Evolutionary conservation across 2,797 vertebrate genomes (phyloP).

Genomic region (Myripristis jacobus): DNA sequence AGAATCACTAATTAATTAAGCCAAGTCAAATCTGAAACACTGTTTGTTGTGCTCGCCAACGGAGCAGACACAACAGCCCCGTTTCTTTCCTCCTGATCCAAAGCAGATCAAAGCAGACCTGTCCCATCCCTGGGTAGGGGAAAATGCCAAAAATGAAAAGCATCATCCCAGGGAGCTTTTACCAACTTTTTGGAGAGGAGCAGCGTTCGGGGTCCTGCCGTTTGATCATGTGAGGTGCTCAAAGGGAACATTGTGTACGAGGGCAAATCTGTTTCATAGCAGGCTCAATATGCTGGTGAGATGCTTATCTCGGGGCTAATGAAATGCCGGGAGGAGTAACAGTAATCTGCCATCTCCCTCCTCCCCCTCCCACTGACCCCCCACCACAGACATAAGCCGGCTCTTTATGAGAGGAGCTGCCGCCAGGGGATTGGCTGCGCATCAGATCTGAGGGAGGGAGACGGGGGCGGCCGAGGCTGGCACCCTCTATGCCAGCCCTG

Average conservation of each 20-base stretch:
- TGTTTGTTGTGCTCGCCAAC: slow-evolving; percentile 99
- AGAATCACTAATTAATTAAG: slow-evolving; percentile 99
- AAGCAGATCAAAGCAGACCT: slow-evolving; percentile 93
- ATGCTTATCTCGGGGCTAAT: slow-evolving; percentile 84
- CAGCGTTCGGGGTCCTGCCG: slow-evolving; percentile 71
- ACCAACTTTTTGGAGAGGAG: slow-evolving; percentile 79
- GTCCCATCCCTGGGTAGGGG: slow-evolving; percentile 85
- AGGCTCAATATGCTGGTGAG: slow-evolving; percentile 76
- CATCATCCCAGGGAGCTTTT: slow-evolving; percentile 82
- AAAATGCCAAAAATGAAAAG: slow-evolving; percentile 82
- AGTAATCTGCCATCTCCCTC: slow-evolving; percentile 77
- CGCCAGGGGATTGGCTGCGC: slow-evolving; percentile 70
- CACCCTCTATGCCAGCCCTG: slow-evolving; percentile 44
- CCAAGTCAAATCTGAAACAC: slow-evolving; percentile 99
- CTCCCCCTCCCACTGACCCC: slow-evolving; percentile 19
- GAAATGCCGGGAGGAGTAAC: slow-evolving; percentile 81
- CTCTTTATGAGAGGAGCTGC: slow-evolving; percentile 73
- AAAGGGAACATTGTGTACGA: slow-evolving; percentile 77
- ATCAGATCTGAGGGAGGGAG: slow-evolving; percentile 70
- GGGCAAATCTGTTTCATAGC: slow-evolving; percentile 79
- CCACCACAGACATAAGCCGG: slow-evolving; percentile 68
- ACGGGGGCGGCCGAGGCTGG: slow-evolving; percentile 61
- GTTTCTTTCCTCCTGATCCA: slow-evolving; percentile 85
- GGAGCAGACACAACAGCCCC: slow-evolving; percentile 91
- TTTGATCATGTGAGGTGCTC: slow-evolving; percentile 83